Conservation (phyloP, 2,888 invertebrate genomes). For the Epistrophe grossulariae region DNA sequence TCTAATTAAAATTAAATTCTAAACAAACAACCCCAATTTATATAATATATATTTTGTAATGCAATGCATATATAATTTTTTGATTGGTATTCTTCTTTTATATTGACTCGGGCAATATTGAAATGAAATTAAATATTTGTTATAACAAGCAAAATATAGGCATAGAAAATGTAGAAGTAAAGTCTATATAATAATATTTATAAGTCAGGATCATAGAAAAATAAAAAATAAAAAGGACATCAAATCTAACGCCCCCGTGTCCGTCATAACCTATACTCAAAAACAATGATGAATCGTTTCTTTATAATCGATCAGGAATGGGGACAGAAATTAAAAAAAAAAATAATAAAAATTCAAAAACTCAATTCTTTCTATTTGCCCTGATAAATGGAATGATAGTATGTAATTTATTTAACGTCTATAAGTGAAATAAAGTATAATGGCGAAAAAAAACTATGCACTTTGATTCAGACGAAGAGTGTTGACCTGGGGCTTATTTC, state of each 20-base stretch:
- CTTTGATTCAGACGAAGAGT: too few relatives aligned
- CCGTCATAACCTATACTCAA: not conserved
- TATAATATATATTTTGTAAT: too few relatives aligned
- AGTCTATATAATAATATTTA: not conserved
- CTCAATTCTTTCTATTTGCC: slow-evolving; percentile 6
- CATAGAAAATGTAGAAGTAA: not conserved
- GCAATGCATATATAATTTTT: slow-evolving; percentile 7
- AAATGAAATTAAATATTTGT: slow-evolving; percentile 4
- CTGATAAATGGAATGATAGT: slow-evolving; percentile 24
- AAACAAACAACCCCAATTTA: slow-evolving; percentile 38
- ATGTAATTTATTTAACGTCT: too few relatives aligned
- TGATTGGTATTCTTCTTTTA: slow-evolving; percentile 2
- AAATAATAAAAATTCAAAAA: not conserved
- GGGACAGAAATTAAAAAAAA: not conserved
- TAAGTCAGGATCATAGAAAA: not conserved
- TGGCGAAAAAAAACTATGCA: too few relatives aligned
- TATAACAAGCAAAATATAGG: not conserved
- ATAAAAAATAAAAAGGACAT: not conserved
- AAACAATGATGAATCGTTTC: slow-evolving; percentile 21
- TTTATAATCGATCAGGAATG: not conserved
- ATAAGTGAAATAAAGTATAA: too few relatives aligned
- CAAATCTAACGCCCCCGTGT: not conserved
- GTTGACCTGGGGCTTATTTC: too few relatives aligned
- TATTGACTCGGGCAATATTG: slow-evolving; percentile 21
- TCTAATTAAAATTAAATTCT: slow-evolving; percentile 70